A percentile compares a stretch with the other conserved stretches of the same genome.
Conservation (phyloP, 2,888 invertebrate genomes). For the Bedellia somnulentella region DNA sequence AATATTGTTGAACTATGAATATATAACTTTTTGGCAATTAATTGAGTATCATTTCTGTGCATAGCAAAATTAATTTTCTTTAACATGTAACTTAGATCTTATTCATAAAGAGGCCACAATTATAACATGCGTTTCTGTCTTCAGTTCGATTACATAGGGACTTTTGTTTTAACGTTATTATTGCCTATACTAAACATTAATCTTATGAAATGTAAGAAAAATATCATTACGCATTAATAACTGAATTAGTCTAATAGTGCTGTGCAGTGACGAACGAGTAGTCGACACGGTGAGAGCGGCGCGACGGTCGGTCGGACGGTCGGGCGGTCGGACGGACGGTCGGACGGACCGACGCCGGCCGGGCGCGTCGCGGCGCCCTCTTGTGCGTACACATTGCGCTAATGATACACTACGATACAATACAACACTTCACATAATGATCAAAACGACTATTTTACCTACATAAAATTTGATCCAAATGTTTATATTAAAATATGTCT, state of each 20-base stretch:
- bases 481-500: slow-evolving; percentile 61
- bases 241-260: slow-evolving; percentile 58
- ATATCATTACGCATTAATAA: slow-evolving; percentile 51
- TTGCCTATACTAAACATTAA: slow-evolving; percentile 56
- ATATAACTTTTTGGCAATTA: slow-evolving; percentile 64
- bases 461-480: slow-evolving; percentile 61
- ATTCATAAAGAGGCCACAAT: slow-evolving; percentile 61
- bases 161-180: slow-evolving; percentile 56
- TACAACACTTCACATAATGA: slow-evolving; percentile 58
- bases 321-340: background rate
- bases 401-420: slow-evolving; percentile 25
- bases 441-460: slow-evolving; percentile 57
- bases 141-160: slow-evolving; percentile 62
- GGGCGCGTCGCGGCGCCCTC: slow-evolving; percentile 4
- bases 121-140: slow-evolving; percentile 60
- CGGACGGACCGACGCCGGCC: slow-evolving; percentile 1
- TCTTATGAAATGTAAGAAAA: slow-evolving; percentile 57
- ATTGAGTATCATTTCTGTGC: slow-evolving; percentile 64
- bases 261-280: slow-evolving; percentile 47
- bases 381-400: slow-evolving; percentile 58
- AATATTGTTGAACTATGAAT: slow-evolving; percentile 62
- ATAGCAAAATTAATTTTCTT: slow-evolving; percentile 60
- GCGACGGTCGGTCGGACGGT: slow-evolving; percentile 5
- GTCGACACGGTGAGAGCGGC: slow-evolving; percentile 11
- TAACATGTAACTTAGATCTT: slow-evolving; percentile 62